Base-by-base conservation (phyloP, 2,888 invertebrate genomes). In the Idaea biselata region DNA sequence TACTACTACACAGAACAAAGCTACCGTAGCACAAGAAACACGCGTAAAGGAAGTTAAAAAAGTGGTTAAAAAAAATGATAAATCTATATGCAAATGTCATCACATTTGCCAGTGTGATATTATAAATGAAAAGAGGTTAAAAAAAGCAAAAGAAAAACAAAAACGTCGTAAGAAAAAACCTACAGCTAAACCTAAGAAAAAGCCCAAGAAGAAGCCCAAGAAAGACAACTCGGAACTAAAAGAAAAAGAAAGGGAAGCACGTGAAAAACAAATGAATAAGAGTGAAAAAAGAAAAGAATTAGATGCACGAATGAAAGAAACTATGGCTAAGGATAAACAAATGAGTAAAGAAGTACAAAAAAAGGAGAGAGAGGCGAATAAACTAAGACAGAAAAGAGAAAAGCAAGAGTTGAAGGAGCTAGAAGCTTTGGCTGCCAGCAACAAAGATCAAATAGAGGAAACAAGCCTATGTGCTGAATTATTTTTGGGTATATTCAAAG, bases 381-480 rank as follows among this genome's bases (percentile, higher is more conserved):
- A 68, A 44, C 55, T 63, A 11, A 70, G 69, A 25, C 62, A 63
- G 53, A 5, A 44, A 14, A 44, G 44, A 44, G 72, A 77, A 61
- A n/a, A 64, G 33, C 68, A 72, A 63, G 66, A 74, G 58, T 65
- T 75, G 18, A n/a, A 62, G 63, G 64, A 62, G 6, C 64, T 76
- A 58, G 68, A 18, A 14, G 44, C 44, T 11, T 44, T 44, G 14
- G 44, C 44, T 44, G 44, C 44, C 1, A 61, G 73, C 63, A 68
- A 72, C 1, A 72, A 76, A 60, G 72, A 70, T 55, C 68, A 70
- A 64, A 53, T 68, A 57, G 59, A 69, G 25, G 74, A 79, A 11
- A 69, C 74, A 6, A 81, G 77, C 63, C 79, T 73, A 64, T 44
- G 72, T 14, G 73, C 74, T 7, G 80, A 79, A 18, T 68, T 77